Conservation (phyloP, 2,888 invertebrate species). For the Thymelicus acteon region DNA sequence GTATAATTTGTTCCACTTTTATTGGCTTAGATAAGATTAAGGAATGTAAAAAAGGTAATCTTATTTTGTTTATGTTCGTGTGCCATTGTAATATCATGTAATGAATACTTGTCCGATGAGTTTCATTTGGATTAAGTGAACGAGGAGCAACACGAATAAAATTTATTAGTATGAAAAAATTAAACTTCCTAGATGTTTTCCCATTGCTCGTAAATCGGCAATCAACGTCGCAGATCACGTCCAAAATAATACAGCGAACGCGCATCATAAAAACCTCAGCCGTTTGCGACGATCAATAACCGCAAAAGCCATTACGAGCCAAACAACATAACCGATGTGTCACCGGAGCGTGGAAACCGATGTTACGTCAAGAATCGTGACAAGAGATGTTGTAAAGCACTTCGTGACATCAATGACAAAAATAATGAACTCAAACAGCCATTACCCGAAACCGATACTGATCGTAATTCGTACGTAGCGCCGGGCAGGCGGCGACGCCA, state of each 20-base stretch:
- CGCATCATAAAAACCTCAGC: background rate
- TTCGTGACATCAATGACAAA: slow-evolving; percentile 67
- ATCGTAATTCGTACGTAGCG: slow-evolving; percentile 53
- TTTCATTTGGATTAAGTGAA: slow-evolving; percentile 11
- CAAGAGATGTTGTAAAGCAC: slow-evolving; percentile 57
- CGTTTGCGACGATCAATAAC: slow-evolving; percentile 46
- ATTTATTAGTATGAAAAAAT: no score
- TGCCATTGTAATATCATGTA: no score
- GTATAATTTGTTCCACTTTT: slow-evolving; percentile 5
- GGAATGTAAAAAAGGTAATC: background rate
- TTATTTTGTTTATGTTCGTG: background rate
- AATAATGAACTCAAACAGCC: slow-evolving; percentile 61
- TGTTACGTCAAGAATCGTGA: slow-evolving; percentile 69
- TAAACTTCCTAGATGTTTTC: background rate
- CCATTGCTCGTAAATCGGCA: background rate
- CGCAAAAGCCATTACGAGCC: slow-evolving; percentile 30
- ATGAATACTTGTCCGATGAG: background rate
- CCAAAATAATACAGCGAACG: background rate
- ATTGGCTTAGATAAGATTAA: background rate
- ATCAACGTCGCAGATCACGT: slow-evolving; percentile 12
- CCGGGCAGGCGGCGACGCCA: slow-evolving; percentile 44
- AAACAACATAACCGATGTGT: slow-evolving; percentile 47
- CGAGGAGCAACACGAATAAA: background rate
- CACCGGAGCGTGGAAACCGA: slow-evolving; percentile 63
- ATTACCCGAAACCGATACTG: slow-evolving; percentile 63